Evolutionary conservation across 2,113 vertebrate species (phyloP).

Genomic region (Hippocampus barbouri): DNA sequence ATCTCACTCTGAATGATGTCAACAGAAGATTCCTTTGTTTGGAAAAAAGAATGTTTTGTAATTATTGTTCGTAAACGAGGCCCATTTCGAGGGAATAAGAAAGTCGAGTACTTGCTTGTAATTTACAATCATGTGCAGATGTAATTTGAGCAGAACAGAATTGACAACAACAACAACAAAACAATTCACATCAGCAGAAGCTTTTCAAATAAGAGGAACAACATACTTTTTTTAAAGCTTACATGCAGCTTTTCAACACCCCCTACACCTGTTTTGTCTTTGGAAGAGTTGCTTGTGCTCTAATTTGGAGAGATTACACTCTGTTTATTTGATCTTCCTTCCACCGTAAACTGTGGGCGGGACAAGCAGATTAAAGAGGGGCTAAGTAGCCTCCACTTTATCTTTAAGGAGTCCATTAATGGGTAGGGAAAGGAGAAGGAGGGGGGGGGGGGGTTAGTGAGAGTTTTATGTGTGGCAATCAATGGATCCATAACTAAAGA

Average conservation of each 20-base stretch:
- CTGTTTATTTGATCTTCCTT: slow-evolving; percentile 67
- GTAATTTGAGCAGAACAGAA: background rate
- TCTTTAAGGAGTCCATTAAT: slow-evolving; percentile 61
- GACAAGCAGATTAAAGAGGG: slow-evolving; percentile 61
- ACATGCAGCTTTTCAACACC: background rate
- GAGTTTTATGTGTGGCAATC: slow-evolving; percentile 44
- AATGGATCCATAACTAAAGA: slow-evolving; percentile 52
- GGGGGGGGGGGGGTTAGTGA: slow-evolving; percentile 15
- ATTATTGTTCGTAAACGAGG: background rate
- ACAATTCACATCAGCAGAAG: background rate
- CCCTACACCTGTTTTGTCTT: slow-evolving; percentile 38
- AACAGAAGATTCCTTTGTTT: background rate
- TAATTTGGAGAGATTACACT: slow-evolving; percentile 65
- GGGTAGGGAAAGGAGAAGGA: slow-evolving; percentile 24
- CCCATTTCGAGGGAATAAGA: background rate
- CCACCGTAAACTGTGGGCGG: slow-evolving; percentile 52
- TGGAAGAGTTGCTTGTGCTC: slow-evolving; percentile 44
- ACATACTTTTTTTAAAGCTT: background rate
- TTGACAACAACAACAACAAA: background rate
- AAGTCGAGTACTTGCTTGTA: background rate
- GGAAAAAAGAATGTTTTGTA: too few species aligned
- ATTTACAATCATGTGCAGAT: background rate
- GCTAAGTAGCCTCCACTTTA: slow-evolving; percentile 58
- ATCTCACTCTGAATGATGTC: too few species aligned
- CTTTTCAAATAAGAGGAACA: background rate